A percentile compares a stretch with the other conserved stretches of the same genome.
Conservation (phyloP, 2,888 invertebrate genomes). For the Cotesia congregata region DNA sequence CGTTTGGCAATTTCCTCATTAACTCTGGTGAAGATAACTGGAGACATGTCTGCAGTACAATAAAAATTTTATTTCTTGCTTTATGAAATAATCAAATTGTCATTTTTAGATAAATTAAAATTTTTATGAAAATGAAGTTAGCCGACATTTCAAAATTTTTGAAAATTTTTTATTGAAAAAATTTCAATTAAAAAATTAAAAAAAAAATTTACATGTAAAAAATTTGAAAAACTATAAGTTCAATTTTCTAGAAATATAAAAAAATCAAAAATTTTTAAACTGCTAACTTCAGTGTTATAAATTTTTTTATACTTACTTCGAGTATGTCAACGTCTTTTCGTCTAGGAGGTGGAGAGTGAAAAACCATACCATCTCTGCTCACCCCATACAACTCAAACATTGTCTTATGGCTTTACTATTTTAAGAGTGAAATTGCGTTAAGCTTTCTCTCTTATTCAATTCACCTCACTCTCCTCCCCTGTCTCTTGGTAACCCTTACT, state of each 20-base stretch:
- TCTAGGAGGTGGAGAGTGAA: constrained; percentile 63
- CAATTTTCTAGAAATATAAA: too few relatives aligned
- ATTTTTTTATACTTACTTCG: constrained; percentile 53
- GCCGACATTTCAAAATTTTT: too few relatives aligned
- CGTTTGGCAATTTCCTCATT: constrained; percentile 67
- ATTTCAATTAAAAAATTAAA: too few relatives aligned
- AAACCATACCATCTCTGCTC: constrained; percentile 62
- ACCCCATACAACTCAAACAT: constrained; percentile 66
- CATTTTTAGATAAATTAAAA: too few relatives aligned
- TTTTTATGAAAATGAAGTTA: too few relatives aligned
- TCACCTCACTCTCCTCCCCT: background rate
- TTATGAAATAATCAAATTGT: too few relatives aligned
- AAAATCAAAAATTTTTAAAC: too few relatives aligned
- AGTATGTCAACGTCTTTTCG: constrained; percentile 66
- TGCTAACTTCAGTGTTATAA: background rate
- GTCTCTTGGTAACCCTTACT: background rate
- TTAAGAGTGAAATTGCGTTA: background rate
- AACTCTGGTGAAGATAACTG: constrained; percentile 68
- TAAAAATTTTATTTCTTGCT: background rate
- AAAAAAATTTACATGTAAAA: too few relatives aligned
- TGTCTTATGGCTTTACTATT: constrained; percentile 8
- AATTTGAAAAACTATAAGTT: too few relatives aligned
- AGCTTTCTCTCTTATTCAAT: background rate
- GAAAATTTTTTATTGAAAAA: too few relatives aligned
- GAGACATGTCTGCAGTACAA: constrained; percentile 61